Percentiles rank a stretch among this genome's conserved stretches.
phyloP scores from a whole-genome alignment of 2,888 invertebrate genomes.

The Drosophila neotestacea region DNA sequence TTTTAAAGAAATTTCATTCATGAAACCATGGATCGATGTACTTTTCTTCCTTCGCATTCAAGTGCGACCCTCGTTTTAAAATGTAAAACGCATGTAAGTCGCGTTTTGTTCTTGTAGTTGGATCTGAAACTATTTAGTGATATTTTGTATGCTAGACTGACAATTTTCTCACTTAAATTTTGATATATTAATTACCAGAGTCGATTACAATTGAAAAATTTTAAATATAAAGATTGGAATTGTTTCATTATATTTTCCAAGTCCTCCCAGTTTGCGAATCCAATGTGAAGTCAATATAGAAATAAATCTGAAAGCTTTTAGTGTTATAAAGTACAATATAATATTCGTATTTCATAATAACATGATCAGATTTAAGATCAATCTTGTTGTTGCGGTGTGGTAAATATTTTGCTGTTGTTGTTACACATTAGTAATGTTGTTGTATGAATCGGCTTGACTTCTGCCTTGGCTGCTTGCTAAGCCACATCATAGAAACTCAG shows the following conservation, averaged over 20 bases:
- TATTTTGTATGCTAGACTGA: background rate
- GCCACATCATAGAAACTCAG: constrained; percentile 58
- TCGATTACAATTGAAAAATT: background rate
- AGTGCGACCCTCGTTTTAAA: constrained; percentile 13
- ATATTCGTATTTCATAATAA: constrained; percentile 3
- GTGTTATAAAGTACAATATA: background rate
- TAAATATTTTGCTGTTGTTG: constrained; percentile 41
- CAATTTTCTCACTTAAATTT: background rate
- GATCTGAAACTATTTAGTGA: background rate
- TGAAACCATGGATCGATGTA: constrained; percentile 12
- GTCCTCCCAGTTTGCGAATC: no score
- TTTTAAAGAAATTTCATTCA: constrained; percentile 45
- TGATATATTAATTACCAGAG: constrained; percentile 20
- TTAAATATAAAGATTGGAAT: no score
- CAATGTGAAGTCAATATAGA: background rate
- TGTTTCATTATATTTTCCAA: no score
- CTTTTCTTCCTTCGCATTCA: constrained; percentile 15
- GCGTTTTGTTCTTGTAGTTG: background rate
- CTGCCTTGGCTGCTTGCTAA: constrained; percentile 53
- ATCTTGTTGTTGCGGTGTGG: constrained; percentile 43
- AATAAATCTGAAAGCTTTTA: background rate
- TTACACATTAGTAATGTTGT: constrained; percentile 25
- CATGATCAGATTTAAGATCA: constrained; percentile 39
- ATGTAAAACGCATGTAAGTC: constrained; percentile 11
- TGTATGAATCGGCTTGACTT: constrained; percentile 19